Base-by-base conservation (phyloP, 2,797 vertebrate genomes). In the Ispidina picta region DNA sequence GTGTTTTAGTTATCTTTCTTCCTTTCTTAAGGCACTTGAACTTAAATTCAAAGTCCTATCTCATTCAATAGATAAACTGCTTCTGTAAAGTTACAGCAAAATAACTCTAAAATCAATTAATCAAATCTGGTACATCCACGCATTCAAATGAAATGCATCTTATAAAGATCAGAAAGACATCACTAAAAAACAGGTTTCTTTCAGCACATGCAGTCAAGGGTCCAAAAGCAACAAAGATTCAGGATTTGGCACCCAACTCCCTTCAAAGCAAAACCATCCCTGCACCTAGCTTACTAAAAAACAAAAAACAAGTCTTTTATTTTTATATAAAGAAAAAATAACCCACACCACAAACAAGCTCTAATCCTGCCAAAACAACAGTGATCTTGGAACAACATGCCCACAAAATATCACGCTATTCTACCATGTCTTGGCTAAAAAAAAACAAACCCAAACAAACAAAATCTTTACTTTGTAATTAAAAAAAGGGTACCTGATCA, bases 401-500 rank as follows among this genome's bases (percentile, higher is more conserved):
- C n/a, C 69, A 74, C 37, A 51, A 56, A 37, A 37, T 15, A 81
- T 8, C 79, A 49, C 55, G 6, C 3, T 69, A 20, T 54, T 85
- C 14, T 73, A 33, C 22, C 12, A 9, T 3, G 22, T 8, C 31
- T 69, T 68, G 13, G 54, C 79, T n/a, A 48, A 56, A 56, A 56
- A 33, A 92, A 56, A 48, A 55, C 19, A 5, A 39, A 4, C 2
- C 4, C 8, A 59, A 83, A 43, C 5, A 28, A 68, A 78, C 11
- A 72, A 55, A 84, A 64, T 8, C 15, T 68, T 80, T 5, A 71
- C 22, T 54, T 31, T 29, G 37, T 37, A 89, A 72, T 46, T 37
- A 23, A 78, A 60, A 64, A 10, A 52, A 44, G 14, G 16, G 51
- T 97, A 99, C 99, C 98, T 99, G 99, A 96, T 99, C 99, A 96